Conservation (phyloP, 2,888 invertebrate species). For the Apotomis capreana region DNA sequence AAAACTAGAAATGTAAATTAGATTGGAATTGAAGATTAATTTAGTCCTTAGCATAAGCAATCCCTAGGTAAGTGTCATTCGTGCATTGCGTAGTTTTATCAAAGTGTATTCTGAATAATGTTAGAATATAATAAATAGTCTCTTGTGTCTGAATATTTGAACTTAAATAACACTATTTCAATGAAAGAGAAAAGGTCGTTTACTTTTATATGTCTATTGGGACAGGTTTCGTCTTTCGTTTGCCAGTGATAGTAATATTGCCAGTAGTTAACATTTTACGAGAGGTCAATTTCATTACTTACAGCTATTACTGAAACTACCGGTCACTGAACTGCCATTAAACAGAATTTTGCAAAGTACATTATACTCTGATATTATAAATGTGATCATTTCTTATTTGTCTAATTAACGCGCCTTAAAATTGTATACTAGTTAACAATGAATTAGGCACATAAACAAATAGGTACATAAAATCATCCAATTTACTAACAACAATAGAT, state of each 20-base stretch:
- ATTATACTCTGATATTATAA: not conserved
- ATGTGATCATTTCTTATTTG: not conserved
- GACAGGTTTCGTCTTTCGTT: conserved; percentile 29
- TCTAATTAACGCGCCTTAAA: too few species aligned
- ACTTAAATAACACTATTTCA: not conserved
- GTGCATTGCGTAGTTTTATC: too few species aligned
- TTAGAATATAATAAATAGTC: too few species aligned
- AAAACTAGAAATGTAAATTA: too few species aligned
- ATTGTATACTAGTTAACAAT: too few species aligned
- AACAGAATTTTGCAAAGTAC: conserved; percentile 4
- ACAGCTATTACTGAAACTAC: conserved; percentile 33
- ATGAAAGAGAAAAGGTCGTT: not conserved
- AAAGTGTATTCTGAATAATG: too few species aligned
- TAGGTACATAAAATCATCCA: too few species aligned
- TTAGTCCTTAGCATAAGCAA: too few species aligned
- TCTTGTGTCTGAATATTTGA: not conserved
- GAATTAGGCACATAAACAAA: too few species aligned
- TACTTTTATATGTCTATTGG: conserved; percentile 25
- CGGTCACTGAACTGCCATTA: conserved; percentile 32
- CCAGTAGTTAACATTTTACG: conserved; percentile 39
- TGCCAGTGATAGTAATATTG: conserved; percentile 7
- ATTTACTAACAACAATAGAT: too few species aligned
- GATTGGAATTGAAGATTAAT: too few species aligned
- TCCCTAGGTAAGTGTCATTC: too few species aligned
- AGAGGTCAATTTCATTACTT: conserved; percentile 40